Evolutionary conservation across 2,113 vertebrate species (phyloP).

Genomic region (Chelonoidis abingdonii): DNA sequence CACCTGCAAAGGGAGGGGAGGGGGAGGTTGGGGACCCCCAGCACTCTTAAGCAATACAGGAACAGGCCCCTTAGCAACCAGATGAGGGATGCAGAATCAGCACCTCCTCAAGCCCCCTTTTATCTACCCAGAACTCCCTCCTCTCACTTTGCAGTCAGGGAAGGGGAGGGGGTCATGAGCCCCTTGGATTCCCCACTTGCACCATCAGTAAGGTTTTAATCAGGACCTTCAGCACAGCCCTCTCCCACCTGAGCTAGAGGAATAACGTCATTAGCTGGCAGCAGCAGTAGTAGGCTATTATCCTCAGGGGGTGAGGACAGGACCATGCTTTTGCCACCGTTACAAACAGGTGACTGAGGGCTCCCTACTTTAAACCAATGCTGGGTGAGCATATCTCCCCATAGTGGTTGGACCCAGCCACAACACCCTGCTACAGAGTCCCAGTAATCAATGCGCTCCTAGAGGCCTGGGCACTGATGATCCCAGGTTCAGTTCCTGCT

Average conservation of each 20-base stretch:
- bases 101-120: not conserved
- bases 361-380: not conserved
- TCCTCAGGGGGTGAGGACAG: no score
- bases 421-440: not conserved
- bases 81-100: not conserved
- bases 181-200: not conserved
- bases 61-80: not conserved
- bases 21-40: not conserved
- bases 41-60: not conserved
- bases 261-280: not conserved
- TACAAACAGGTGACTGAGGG: not conserved
- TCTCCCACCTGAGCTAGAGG: not conserved
- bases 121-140: not conserved
- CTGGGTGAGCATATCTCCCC: not conserved
- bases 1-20: slow-evolving; percentile 73
- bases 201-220: not conserved
- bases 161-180: not conserved
- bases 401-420: not conserved
- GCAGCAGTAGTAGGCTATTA: not conserved
- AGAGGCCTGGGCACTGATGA: not conserved
- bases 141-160: not conserved
- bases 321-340: not conserved
- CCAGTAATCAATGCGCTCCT: not conserved
- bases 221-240: not conserved
- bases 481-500: not conserved